Percentiles rank a stretch among this genome's conserved stretches.
Conservation (phyloP, 2,113 vertebrate genomes). For the Seriola aureovittata region DNA sequence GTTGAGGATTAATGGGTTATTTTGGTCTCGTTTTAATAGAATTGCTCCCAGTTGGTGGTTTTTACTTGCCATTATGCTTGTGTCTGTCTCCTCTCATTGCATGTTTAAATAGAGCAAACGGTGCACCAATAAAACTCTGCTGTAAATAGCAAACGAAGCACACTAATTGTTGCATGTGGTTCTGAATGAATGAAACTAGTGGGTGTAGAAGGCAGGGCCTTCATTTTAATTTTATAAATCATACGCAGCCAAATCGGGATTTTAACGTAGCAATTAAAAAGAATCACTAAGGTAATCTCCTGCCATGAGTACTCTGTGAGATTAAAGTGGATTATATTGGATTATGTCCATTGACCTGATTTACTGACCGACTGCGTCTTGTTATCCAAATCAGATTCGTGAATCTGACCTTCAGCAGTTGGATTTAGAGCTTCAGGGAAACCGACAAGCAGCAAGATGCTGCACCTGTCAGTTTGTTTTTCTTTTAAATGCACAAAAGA, state of each 20-base stretch:
- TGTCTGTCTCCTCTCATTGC: background rate
- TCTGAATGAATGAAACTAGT: background rate
- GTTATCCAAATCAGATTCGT: constrained; percentile 65
- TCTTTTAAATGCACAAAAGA: background rate
- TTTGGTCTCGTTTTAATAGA: constrained; percentile 39
- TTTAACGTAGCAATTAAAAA: constrained; percentile 77
- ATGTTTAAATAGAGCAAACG: background rate
- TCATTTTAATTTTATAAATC: constrained; percentile 44
- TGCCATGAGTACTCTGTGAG: constrained; percentile 60
- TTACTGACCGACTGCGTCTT: constrained; percentile 71
- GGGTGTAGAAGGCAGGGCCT: background rate
- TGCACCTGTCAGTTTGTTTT: constrained; percentile 6
- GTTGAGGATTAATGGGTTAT: constrained; percentile 34
- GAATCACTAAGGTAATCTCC: constrained; percentile 73
- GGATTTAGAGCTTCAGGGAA: constrained; percentile 52
- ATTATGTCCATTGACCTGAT: constrained; percentile 81
- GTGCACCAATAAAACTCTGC: background rate
- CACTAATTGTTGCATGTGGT: background rate
- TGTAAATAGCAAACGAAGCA: constrained; percentile 3
- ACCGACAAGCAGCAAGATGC: constrained; percentile 19
- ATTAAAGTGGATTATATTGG: constrained; percentile 81
- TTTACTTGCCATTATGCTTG: background rate
- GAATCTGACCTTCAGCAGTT: constrained; percentile 63
- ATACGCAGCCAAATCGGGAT: constrained; percentile 63
- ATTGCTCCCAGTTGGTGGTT: constrained; percentile 33